Conservation (phyloP, 64 coral and sea anemone species). For the Stichodactyla mertensii region DNA sequence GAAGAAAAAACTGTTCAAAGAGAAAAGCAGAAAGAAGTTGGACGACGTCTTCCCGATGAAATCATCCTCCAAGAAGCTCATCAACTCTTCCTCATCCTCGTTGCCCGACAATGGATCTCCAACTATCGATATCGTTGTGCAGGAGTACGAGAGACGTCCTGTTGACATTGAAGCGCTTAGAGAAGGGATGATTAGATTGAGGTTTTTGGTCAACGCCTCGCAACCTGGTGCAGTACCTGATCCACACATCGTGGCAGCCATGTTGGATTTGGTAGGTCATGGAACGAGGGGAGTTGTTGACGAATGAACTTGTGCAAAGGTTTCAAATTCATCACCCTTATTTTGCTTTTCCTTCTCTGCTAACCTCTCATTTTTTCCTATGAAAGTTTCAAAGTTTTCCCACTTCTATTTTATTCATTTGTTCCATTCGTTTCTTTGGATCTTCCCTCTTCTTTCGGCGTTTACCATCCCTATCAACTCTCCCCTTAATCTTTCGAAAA, state of each 20-base stretch:
- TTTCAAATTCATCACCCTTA: too few species aligned
- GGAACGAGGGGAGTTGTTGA: too few species aligned
- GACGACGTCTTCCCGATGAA: slow-evolving; percentile 71
- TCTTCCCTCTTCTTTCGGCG: too few species aligned
- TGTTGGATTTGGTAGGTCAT: slow-evolving; percentile 77
- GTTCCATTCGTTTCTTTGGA: too few species aligned
- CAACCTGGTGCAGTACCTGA: slow-evolving; percentile 77
- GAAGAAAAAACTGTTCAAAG: slow-evolving; percentile 64
- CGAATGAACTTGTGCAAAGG: too few species aligned
- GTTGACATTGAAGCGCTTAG: slow-evolving; percentile 71
- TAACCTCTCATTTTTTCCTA: too few species aligned
- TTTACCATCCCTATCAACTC: too few species aligned
- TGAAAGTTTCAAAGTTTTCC: too few species aligned
- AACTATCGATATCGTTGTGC: slow-evolving; percentile 64
- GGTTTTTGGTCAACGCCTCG: slow-evolving; percentile 59
- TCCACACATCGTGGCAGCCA: slow-evolving; percentile 75
- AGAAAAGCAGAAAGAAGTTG: slow-evolving; percentile 63
- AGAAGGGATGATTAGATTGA: slow-evolving; percentile 68
- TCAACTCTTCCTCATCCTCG: not conserved
- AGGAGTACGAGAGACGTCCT: slow-evolving; percentile 75
- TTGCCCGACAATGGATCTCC: slow-evolving; percentile 24
- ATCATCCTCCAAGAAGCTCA: not conserved
- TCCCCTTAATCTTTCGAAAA: too few species aligned
- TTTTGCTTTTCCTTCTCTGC: too few species aligned
- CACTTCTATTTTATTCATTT: too few species aligned